Evolutionary conservation across 2,113 vertebrate species (phyloP).

Genomic region (Panthera uncia): DNA sequence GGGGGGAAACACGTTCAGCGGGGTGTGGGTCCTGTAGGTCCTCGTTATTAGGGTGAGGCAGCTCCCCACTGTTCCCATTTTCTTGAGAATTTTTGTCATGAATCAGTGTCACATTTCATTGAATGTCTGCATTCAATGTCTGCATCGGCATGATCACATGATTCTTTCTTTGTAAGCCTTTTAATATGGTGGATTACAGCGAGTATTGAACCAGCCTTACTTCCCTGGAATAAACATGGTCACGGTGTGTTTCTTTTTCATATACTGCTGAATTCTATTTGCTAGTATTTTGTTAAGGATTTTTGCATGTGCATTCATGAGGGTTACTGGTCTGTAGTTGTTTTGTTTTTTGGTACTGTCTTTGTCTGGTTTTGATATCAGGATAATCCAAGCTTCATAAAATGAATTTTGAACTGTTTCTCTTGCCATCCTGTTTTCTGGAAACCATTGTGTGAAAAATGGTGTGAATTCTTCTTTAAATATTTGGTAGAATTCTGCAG

Average conservation of each 20-base stretch:
- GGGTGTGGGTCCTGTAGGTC: background rate
- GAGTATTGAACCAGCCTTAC: background rate
- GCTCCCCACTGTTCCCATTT: background rate
- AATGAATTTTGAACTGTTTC: background rate
- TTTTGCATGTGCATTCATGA: background rate
- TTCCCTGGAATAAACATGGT: background rate
- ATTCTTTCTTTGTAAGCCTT: background rate
- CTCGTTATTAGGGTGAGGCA: background rate
- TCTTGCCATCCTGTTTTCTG: background rate
- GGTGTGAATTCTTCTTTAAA: background rate
- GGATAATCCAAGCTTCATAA: background rate
- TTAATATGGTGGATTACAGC: background rate
- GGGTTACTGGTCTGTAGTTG: background rate
- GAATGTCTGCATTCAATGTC: background rate
- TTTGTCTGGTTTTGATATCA: background rate
- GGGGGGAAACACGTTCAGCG: background rate
- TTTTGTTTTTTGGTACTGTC: background rate
- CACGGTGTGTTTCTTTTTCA: background rate
- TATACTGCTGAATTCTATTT: too few relatives aligned
- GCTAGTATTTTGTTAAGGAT: background rate
- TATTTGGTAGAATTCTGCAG: background rate
- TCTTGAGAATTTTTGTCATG: background rate
- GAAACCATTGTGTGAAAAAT: background rate
- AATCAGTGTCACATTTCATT: background rate
- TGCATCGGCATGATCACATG: fast-evolving